These are phyloP conservation scores for Nasonovia ribisnigri DNA, from an alignment of 2,888 invertebrate genomes.

Conservation along the genomic window DNA sequence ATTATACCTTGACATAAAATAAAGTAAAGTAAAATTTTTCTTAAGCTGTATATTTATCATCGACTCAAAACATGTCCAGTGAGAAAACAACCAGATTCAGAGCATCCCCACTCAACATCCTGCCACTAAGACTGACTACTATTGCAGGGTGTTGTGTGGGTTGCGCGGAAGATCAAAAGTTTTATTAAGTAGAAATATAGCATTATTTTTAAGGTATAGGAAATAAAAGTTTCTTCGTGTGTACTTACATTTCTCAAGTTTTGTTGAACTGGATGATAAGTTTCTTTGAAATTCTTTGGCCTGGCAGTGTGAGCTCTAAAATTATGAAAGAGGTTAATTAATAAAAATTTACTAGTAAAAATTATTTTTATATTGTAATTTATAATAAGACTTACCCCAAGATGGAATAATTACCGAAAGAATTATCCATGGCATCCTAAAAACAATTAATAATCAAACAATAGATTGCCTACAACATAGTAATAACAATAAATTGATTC, in stretches of 20 bases:
- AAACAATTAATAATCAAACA: not conserved
- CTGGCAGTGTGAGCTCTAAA: not conserved
- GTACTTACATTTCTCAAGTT: slow-evolving; percentile 55
- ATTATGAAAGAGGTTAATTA: not conserved
- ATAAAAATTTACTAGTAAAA: not conserved
- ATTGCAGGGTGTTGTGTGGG: not conserved
- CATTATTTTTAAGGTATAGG: not conserved
- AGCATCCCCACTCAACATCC: not conserved
- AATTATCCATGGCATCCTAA: slow-evolving; percentile 28
- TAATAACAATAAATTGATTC: not conserved
- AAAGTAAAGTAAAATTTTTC: not conserved
- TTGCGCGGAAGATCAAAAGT: not conserved
- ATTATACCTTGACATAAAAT: not conserved
- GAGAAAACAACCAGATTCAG: not conserved
- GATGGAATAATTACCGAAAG: slow-evolving; percentile 15
- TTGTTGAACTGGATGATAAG: slow-evolving; percentile 58
- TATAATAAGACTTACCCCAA: slow-evolving; percentile 45
- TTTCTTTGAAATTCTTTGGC: slow-evolving; percentile 51
- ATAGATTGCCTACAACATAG: not conserved
- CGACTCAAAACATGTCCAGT: not conserved
- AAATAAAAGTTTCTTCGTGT: not conserved
- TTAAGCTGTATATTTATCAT: not conserved
- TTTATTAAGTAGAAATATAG: not conserved
- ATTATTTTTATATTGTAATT: not conserved
- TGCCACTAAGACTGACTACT: not conserved